Evolutionary conservation across 2,888 invertebrate genomes (phyloP).

Genomic region (Zygaena filipendulae): DNA sequence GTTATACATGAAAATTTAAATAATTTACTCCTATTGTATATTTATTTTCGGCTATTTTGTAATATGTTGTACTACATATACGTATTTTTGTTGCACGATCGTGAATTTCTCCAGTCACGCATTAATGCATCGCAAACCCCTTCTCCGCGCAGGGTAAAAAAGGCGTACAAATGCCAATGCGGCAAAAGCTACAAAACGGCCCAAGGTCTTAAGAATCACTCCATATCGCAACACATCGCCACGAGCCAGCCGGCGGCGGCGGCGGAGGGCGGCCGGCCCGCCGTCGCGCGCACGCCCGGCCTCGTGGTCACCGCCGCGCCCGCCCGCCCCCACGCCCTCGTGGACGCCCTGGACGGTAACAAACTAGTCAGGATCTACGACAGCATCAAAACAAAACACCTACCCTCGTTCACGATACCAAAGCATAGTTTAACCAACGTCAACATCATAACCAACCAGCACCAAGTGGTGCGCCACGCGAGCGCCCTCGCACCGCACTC

Average conservation of each 20-base stretch:
- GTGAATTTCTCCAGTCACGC: constrained; percentile 12
- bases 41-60: too few relatives aligned
- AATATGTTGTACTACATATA: not conserved
- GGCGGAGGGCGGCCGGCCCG: constrained; percentile 9
- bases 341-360: constrained; percentile 36
- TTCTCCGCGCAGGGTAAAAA: constrained; percentile 75
- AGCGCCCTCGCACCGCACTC: constrained; percentile 63
- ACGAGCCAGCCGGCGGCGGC: constrained; percentile 19
- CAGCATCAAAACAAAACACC: constrained; percentile 43
- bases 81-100: not conserved
- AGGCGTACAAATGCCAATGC: constrained; percentile 85
- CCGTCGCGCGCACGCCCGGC: constrained; percentile 26
- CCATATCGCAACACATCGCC: constrained; percentile 42
- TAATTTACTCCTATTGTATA: too few relatives aligned
- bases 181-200: constrained; percentile 88
- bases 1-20: too few relatives aligned
- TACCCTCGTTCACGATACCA: constrained; percentile 46
- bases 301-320: constrained; percentile 53
- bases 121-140: too few relatives aligned
- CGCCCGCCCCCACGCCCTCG: constrained; percentile 27
- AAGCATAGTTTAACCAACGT: constrained; percentile 42
- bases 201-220: constrained; percentile 81
- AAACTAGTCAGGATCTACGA: constrained; percentile 57
- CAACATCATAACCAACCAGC: constrained; percentile 30
- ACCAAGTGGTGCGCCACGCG: constrained; percentile 23